Conservation (phyloP, 2,888 invertebrate genomes). For the Drosophila acutilabella region DNA sequence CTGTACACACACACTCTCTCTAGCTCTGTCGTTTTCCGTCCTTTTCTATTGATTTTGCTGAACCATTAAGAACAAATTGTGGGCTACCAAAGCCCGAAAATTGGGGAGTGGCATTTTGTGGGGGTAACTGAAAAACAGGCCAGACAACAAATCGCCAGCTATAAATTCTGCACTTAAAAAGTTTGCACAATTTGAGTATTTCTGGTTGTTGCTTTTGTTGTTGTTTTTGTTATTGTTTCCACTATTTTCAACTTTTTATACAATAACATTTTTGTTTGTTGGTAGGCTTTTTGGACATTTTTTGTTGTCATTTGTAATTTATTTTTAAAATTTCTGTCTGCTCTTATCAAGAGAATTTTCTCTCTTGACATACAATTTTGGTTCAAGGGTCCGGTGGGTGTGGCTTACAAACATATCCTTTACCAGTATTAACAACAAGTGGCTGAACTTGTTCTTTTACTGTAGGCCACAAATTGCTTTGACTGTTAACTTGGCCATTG, state of each 20-base stretch:
- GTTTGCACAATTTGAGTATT: conserved; percentile 65
- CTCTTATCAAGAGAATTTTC: conserved; percentile 33
- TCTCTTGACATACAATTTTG: conserved; percentile 30
- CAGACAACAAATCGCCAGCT: conserved; percentile 77
- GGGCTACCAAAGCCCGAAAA: conserved; percentile 29
- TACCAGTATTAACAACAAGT: conserved; percentile 59
- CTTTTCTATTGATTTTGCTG: conserved; percentile 70
- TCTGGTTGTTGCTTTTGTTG: conserved; percentile 4
- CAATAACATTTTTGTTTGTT: conserved; percentile 23
- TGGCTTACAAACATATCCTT: conserved; percentile 46
- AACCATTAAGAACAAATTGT: conserved; percentile 68
- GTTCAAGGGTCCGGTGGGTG: conserved; percentile 7
- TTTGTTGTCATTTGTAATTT: conserved; percentile 34
- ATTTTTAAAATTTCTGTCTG: conserved; percentile 34
- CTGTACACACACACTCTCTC: conserved; percentile 23
- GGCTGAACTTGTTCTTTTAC: conserved; percentile 45
- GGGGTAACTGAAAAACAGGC: conserved; percentile 37
- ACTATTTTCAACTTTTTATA: conserved; percentile 35
- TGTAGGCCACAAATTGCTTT: conserved; percentile 19
- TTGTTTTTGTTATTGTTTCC: conserved; percentile 14
- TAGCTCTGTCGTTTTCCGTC: neutral
- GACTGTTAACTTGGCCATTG: conserved; percentile 21
- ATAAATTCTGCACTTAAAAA: conserved; percentile 79
- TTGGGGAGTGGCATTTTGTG: neutral
- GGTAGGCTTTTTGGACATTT: neutral